Conservation (phyloP, 23 tunicate genomes). For the Trididemnum clinides region DNA sequence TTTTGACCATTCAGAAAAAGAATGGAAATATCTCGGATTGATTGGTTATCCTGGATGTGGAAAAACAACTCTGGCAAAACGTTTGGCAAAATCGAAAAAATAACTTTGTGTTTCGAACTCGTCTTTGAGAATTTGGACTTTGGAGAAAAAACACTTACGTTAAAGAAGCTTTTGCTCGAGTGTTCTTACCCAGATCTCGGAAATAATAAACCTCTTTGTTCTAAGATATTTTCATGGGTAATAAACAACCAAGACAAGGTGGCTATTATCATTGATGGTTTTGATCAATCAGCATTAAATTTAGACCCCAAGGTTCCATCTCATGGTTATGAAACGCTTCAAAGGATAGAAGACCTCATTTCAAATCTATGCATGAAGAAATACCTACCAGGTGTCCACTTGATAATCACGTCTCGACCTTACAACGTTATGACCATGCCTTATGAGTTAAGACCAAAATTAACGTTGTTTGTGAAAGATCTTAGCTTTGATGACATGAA, state of each 20-base stretch:
- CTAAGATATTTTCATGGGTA: slow-evolving; percentile 17
- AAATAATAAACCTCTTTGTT: not conserved
- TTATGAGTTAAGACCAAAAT: not conserved
- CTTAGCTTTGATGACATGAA: slow-evolving; percentile 7
- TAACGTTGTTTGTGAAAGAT: slow-evolving; percentile 5
- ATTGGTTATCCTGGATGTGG: slow-evolving; percentile 42
- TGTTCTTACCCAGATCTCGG: slow-evolving; percentile 1
- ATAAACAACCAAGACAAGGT: slow-evolving; percentile 13
- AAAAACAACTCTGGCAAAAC: slow-evolving; percentile 28
- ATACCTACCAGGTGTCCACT: not conserved
- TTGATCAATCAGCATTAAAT: slow-evolving; percentile 21
- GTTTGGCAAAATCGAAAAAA: not conserved
- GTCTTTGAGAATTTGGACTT: slow-evolving; percentile 12
- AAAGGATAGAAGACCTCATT: slow-evolving; percentile 2
- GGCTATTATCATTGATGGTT: slow-evolving; percentile 32
- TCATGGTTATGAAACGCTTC: not conserved
- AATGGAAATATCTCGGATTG: not conserved
- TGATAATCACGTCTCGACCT: slow-evolving; percentile 36
- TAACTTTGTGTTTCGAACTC: not conserved
- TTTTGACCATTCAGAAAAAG: not conserved
- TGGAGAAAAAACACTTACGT: slow-evolving; percentile 19
- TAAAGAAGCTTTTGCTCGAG: slow-evolving; percentile 2
- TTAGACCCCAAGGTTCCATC: not conserved
- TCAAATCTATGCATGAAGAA: slow-evolving; percentile 17
- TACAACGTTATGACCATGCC: slow-evolving; percentile 23